phyloP scores from a whole-genome alignment of 2,113 vertebrate genomes.

The Beaufortia kweichowensis region DNA sequence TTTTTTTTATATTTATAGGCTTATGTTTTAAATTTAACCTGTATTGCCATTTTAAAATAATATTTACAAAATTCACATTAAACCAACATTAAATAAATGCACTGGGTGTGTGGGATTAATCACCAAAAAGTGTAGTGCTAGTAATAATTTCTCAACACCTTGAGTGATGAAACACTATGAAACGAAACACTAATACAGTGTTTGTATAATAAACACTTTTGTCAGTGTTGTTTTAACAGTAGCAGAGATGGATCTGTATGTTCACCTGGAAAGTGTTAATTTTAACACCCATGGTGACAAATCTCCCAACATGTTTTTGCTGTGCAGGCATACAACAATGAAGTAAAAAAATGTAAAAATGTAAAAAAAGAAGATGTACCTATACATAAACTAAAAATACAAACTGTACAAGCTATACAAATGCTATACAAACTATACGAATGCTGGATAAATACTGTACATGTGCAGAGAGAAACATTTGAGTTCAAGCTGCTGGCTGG shows the following conservation, averaged over 20 bases:
- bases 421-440: too few relatives aligned
- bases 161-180: not conserved
- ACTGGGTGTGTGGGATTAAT: not conserved
- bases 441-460: too few relatives aligned
- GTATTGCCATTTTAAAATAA: not conserved
- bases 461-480: too few relatives aligned
- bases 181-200: not conserved
- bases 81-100: not conserved
- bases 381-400: too few relatives aligned
- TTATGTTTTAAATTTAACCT: not conserved
- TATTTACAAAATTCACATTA: not conserved
- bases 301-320: not conserved
- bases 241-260: not conserved
- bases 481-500: too few relatives aligned
- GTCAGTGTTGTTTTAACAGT: not conserved
- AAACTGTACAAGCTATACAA: too few relatives aligned
- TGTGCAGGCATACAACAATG: too few relatives aligned
- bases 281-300: slow-evolving; percentile 3
- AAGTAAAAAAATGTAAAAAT: too few relatives aligned
- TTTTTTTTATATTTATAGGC: too few relatives aligned
- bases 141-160: not conserved
- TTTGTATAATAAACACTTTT: not conserved
- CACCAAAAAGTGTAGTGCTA: not conserved
- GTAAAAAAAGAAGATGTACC: too few relatives aligned
- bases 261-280: not conserved